A percentile compares a stretch with the other conserved stretches of the same genome.
These are phyloP conservation scores for Terrapene triunguis DNA, from an alignment of 2,113 vertebrate genomes.

Conservation along the genomic window DNA sequence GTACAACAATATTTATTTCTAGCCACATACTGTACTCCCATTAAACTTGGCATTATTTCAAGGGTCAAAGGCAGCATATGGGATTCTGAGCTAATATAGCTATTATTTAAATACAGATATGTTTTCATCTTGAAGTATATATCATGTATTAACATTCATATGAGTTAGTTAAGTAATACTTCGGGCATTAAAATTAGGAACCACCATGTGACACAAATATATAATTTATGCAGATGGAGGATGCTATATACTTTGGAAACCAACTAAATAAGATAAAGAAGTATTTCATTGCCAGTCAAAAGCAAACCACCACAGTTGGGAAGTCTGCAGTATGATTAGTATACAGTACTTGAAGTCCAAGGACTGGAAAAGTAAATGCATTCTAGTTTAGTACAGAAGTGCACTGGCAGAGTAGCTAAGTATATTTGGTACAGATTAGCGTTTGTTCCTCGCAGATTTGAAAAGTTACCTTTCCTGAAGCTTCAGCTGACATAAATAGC, in stretches of 20 bases:
- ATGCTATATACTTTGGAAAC: background rate
- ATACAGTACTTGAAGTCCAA: background rate
- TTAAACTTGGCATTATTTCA: background rate
- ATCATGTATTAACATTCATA: background rate
- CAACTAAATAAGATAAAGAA: background rate
- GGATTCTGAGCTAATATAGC: background rate
- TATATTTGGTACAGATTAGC: background rate
- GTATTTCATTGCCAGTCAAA: background rate
- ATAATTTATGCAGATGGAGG: background rate
- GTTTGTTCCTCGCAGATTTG: background rate
- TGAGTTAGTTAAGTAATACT: background rate
- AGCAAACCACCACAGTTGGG: background rate
- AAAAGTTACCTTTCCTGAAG: fast-evolving
- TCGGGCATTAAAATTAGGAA: background rate
- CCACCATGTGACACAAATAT: fast-evolving
- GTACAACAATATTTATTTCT: background rate
- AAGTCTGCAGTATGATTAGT: background rate
- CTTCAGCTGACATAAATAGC: background rate
- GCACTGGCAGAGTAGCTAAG: fast-evolving
- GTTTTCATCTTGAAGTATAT: background rate
- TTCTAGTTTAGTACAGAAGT: background rate
- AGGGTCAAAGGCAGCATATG: background rate
- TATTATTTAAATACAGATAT: fast-evolving
- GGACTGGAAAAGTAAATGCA: background rate
- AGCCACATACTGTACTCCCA: background rate